Percentiles rank a stretch among this genome's conserved stretches.
phyloP scores from a whole-genome alignment of 2,888 invertebrate species.

The Atrina japonica region DNA sequence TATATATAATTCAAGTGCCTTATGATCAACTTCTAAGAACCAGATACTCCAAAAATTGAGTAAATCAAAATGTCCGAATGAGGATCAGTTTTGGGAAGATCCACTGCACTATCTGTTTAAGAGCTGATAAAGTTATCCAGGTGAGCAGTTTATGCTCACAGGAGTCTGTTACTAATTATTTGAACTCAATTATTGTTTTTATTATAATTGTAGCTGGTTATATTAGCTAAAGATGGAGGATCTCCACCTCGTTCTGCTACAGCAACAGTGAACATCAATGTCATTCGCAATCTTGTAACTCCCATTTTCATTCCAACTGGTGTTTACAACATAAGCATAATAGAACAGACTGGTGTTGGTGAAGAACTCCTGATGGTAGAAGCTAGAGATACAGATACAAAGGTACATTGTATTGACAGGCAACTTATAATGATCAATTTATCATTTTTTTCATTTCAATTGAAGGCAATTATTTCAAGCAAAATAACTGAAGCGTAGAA shows the following conservation, averaged over 20 bases:
- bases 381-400: constrained; percentile 23
- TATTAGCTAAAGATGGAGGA: constrained; percentile 71
- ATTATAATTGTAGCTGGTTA: constrained; percentile 55
- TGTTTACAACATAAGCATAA: constrained; percentile 14
- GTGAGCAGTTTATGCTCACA: too few species aligned
- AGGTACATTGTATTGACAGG: constrained; percentile 15
- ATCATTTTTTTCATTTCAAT: background rate
- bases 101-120: too few species aligned
- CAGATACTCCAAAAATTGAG: background rate
- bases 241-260: constrained; percentile 58
- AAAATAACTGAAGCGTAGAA: too few species aligned
- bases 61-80: too few species aligned
- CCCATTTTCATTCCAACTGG: constrained; percentile 13
- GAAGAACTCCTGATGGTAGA: background rate
- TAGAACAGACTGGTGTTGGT: constrained; percentile 23
- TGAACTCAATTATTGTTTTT: too few species aligned
- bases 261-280: constrained; percentile 59
- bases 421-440: background rate
- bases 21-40: background rate
- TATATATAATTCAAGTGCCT: too few species aligned
- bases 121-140: too few species aligned
- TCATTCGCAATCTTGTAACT: constrained; percentile 63
- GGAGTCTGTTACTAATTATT: too few species aligned
- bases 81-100: too few species aligned
- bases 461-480: background rate